Conservation (phyloP, 1,140 invertebrate genomes). For the Telenomus remus region DNA sequence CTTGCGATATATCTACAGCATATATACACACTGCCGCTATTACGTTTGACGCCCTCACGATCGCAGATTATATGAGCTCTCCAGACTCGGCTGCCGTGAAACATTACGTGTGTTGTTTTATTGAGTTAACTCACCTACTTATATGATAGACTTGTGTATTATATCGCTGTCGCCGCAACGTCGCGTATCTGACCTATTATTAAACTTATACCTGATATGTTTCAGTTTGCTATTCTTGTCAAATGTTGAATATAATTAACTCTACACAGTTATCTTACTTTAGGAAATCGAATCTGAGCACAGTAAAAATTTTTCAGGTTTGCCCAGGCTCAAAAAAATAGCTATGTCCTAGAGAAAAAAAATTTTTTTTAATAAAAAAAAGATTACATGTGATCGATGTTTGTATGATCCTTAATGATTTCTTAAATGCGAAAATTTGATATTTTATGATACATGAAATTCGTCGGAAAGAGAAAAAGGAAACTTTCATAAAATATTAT, state of each 20-base stretch:
- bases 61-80: conserved; percentile 55
- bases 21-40: conserved; percentile 43
- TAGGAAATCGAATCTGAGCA: too few relatives aligned
- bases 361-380: too few relatives aligned
- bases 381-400: too few relatives aligned
- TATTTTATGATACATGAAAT: too few relatives aligned
- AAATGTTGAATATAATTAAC: conserved; percentile 34
- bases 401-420: too few relatives aligned
- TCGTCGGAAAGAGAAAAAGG: too few relatives aligned
- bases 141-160: conserved; percentile 35
- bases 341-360: too few relatives aligned
- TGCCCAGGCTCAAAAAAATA: too few relatives aligned
- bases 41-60: conserved; percentile 64
- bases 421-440: too few relatives aligned
- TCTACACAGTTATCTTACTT: conserved; percentile 1
- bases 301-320: too few relatives aligned
- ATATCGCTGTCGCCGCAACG: conserved; percentile 16
- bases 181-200: conserved; percentile 37
- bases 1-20: conserved; percentile 57
- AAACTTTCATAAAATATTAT: too few relatives aligned
- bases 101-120: conserved; percentile 50
- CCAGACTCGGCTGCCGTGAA: conserved; percentile 39
- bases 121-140: conserved; percentile 39
- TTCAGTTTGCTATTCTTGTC: conserved; percentile 7
- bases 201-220: conserved; percentile 39